A percentile compares a stretch with the other conserved stretches of the same genome.
phyloP scores from a whole-genome alignment of 1,140 invertebrate species.

The Tetramorium parvispinum region DNA sequence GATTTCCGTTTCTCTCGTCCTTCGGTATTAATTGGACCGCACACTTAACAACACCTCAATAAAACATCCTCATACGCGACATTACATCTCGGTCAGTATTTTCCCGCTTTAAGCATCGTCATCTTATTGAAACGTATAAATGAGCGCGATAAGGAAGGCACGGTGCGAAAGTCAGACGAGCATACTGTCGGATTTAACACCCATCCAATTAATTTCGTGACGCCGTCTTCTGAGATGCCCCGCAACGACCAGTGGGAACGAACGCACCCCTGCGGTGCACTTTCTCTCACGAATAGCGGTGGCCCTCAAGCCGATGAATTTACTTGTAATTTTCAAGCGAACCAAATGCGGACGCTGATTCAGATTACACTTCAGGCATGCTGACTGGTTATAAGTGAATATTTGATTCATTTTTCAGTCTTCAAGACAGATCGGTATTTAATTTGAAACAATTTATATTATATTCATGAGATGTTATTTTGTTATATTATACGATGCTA shows the following conservation, averaged over 20 bases:
- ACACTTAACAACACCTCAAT: constrained; percentile 32
- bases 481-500: background rate
- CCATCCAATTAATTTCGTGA: constrained; percentile 74
- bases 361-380: constrained; percentile 17
- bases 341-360: background rate
- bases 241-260: constrained; percentile 60
- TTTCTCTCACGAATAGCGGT: constrained; percentile 54
- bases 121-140: constrained; percentile 70
- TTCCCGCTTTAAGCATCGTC: constrained; percentile 36
- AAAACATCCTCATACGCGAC: constrained; percentile 5
- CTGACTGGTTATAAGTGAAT: constrained; percentile 20
- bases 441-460: constrained; percentile 6
- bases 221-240: constrained; percentile 52
- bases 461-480: background rate
- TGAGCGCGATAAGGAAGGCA: constrained; percentile 66
- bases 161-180: constrained; percentile 64
- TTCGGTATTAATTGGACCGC: background rate
- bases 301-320: constrained; percentile 14
- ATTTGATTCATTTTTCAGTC: background rate
- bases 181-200: constrained; percentile 69
- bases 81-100: constrained; percentile 10
- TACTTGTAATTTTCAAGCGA: constrained; percentile 33
- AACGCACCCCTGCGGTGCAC: constrained; percentile 69
- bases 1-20: background rate
- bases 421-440: background rate